Evolutionary conservation across 2,888 invertebrate species (phyloP).

Genomic region (Zygogramma bicolorata): DNA sequence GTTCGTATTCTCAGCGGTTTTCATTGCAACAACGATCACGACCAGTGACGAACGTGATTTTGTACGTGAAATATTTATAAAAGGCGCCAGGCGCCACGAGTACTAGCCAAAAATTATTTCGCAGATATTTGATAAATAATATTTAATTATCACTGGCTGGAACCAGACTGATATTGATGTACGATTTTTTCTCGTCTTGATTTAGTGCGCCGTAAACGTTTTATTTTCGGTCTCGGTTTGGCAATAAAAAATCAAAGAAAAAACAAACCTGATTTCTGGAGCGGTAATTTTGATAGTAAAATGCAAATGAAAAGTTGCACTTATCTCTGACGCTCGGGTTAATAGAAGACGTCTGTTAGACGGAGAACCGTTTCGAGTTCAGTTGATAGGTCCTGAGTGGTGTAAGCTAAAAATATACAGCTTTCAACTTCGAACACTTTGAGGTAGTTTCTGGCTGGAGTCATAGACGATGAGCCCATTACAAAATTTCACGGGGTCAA

Average conservation of each 20-base stretch:
- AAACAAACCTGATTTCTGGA: not conserved
- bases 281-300: not conserved
- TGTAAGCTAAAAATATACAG: not conserved
- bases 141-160: constrained; percentile 33
- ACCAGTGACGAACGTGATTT: constrained; percentile 28
- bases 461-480: too few relatives aligned
- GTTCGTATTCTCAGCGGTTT: constrained; percentile 3
- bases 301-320: not conserved
- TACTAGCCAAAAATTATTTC: constrained; percentile 36
- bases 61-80: constrained; percentile 25
- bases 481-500: too few relatives aligned
- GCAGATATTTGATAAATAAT: constrained; percentile 38
- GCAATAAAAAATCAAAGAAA: not conserved
- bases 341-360: not conserved
- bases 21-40: not conserved
- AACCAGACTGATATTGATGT: constrained; percentile 30
- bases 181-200: constrained; percentile 1
- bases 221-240: constrained; percentile 11
- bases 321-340: not conserved
- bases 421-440: not conserved
- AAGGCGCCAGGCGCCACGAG: constrained; percentile 33
- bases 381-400: not conserved
- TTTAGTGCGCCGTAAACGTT: constrained; percentile 8
- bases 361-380: not conserved
- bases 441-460: too few relatives aligned